Evolutionary conservation across 2,888 invertebrate genomes (phyloP), one percentile per base, ranked within the genome.

Genomic region (Trimorus sp.): DNA sequence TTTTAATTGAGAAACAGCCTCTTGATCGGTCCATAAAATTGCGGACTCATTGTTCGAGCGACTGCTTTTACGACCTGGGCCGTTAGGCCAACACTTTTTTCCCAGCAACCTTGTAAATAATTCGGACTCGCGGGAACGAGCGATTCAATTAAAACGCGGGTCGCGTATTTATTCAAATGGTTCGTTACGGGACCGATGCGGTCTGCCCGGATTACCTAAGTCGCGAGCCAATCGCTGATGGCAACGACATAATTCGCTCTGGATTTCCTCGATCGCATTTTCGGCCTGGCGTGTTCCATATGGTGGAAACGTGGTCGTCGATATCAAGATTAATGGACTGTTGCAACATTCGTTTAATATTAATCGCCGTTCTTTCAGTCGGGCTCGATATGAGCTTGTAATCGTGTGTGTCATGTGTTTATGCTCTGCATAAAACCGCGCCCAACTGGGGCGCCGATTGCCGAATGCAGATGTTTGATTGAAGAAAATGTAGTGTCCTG

Each of bases 271-370:
- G 16, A 14, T 16, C 2, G n/a, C 14, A 53, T 14, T 12, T 45
- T n/a, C 14, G 14, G 14, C 11, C 14, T 53, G 16, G 9, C 11
- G 16, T 53, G 14, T 14, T 14, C 53, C 53, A 53, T 53, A 53
- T 53, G 53, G 53, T 14, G 14, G n/a, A 53, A 53, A 53, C 16
- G 14, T 53, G 53, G 14, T 2, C 14, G 14, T 3, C n/a, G 53
- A 53, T 53, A 53, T 53, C n/a, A 53, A 53, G 53, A 53, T 53
- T 53, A 53, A 53, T 53, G 53, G 12, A n/a, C 53, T 53, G 53
- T 14, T 53, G 14, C 53, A 1, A 53, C 11, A 8, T 53, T 15
- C 53, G 16, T 6, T 53, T 53, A 53, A 16, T 53, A 53, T 53
- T 53, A 53, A 53, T 53, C 14, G 14, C 16, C 11, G 3, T 53